Evolutionary conservation across 2,797 vertebrate genomes (phyloP).

Genomic region (Pseudochirops cupreus): DNA sequence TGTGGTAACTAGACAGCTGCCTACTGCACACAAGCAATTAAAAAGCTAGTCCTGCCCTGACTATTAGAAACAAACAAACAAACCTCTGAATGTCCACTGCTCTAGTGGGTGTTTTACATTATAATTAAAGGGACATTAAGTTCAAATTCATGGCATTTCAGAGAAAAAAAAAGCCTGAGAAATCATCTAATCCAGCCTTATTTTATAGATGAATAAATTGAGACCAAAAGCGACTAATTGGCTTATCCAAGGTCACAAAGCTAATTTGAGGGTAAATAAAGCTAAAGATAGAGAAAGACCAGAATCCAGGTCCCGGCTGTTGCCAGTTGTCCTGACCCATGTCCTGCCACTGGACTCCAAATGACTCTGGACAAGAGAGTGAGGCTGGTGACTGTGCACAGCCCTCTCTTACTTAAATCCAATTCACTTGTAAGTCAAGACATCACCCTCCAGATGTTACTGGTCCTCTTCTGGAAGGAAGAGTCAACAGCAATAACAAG

Average conservation of each 20-base stretch:
- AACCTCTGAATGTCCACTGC: background rate
- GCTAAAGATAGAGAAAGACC: background rate
- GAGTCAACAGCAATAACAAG: background rate
- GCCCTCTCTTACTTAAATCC: too few relatives aligned
- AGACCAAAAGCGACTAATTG: background rate
- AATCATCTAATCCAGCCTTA: background rate
- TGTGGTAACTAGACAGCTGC: background rate
- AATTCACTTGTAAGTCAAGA: background rate
- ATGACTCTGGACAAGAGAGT: background rate
- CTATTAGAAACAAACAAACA: background rate
- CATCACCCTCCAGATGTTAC: background rate
- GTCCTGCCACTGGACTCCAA: background rate
- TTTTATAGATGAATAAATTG: background rate
- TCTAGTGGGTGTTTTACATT: background rate
- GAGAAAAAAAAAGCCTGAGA: background rate
- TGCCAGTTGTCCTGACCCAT: too few relatives aligned
- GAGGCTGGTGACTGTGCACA: background rate
- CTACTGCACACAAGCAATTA: background rate
- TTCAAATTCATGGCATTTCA: background rate
- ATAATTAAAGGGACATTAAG: background rate
- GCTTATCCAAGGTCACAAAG: background rate
- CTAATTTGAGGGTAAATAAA: background rate
- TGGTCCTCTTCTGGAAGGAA: background rate
- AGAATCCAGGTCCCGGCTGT: background rate
- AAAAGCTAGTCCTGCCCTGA: background rate